These are phyloP conservation scores for Magallana gigas DNA, from an alignment of 1,140 invertebrate genomes.

Conservation along the genomic window DNA sequence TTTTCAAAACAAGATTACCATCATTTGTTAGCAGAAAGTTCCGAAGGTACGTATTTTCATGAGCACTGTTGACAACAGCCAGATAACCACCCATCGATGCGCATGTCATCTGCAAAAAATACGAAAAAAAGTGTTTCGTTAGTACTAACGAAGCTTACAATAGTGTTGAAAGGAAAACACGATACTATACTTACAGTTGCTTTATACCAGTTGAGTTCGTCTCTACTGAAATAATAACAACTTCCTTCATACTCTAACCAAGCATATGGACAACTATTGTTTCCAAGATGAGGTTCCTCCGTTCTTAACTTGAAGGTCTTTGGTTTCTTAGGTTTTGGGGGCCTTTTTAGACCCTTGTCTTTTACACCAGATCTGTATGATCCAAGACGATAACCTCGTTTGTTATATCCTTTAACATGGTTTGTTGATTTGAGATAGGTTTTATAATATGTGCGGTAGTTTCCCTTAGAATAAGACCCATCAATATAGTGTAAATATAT, in stretches of 20 bases:
- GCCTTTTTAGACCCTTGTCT: not conserved
- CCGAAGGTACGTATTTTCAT: not conserved
- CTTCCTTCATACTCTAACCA: not conserved
- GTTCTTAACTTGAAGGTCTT: not conserved
- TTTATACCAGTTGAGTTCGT: constrained; percentile 27
- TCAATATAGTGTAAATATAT: constrained; percentile 10
- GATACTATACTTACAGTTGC: not conserved
- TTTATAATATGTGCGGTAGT: not conserved
- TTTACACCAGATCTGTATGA: not conserved
- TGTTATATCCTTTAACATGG: constrained; percentile 15
- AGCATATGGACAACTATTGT: constrained; percentile 1
- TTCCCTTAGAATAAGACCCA: not conserved
- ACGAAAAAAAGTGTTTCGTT: too few relatives aligned
- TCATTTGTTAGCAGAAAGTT: not conserved
- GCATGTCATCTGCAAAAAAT: not conserved
- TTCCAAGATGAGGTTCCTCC: not conserved
- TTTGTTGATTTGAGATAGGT: not conserved
- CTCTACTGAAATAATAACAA: constrained; percentile 11
- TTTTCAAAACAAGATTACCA: not conserved
- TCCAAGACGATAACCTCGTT: not conserved
- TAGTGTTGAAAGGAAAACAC: too few relatives aligned
- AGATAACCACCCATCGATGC: not conserved
- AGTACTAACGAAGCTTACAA: too few relatives aligned
- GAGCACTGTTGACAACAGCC: not conserved
- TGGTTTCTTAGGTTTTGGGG: not conserved